Conservation (phyloP, 2,113 vertebrate genomes). For the Siniperca knerii region DNA sequence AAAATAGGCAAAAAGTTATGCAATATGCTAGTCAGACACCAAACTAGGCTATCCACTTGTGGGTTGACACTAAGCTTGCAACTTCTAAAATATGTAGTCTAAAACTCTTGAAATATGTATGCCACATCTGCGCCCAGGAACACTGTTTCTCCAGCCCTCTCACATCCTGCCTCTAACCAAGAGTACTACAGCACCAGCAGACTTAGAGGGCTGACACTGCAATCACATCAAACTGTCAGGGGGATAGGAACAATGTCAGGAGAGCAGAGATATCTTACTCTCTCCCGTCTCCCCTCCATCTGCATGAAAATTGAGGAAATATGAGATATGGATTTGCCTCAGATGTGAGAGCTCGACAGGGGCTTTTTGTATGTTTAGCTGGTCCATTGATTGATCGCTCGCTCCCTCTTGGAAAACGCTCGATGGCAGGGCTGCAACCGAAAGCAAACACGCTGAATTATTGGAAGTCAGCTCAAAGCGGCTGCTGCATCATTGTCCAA, state of each 20-base stretch:
- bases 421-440: constrained; percentile 41
- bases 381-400: constrained; percentile 60
- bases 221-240: constrained; percentile 61
- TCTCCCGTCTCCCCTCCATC: constrained; percentile 36
- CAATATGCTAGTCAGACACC: constrained; percentile 34
- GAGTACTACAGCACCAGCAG: constrained; percentile 30
- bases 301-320: constrained; percentile 72
- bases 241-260: constrained; percentile 36
- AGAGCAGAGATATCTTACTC: constrained; percentile 45
- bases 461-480: constrained; percentile 52
- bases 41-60: constrained; percentile 51
- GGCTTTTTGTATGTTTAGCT: constrained; percentile 64
- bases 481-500: constrained; percentile 40
- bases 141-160: constrained; percentile 28
- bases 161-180: constrained; percentile 40
- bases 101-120: constrained; percentile 71
- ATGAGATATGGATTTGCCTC: constrained; percentile 71
- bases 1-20: constrained; percentile 10
- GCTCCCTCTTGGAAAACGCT: constrained; percentile 53
- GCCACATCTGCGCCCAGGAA: constrained; percentile 47
- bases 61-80: constrained; percentile 48
- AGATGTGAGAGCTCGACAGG: constrained; percentile 64
- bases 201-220: constrained; percentile 54
- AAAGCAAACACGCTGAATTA: constrained; percentile 60
- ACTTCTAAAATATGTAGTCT: constrained; percentile 74